These are phyloP conservation scores for Theocolax elegans DNA, from an alignment of 1,140 invertebrate species.

Conservation along the genomic window DNA sequence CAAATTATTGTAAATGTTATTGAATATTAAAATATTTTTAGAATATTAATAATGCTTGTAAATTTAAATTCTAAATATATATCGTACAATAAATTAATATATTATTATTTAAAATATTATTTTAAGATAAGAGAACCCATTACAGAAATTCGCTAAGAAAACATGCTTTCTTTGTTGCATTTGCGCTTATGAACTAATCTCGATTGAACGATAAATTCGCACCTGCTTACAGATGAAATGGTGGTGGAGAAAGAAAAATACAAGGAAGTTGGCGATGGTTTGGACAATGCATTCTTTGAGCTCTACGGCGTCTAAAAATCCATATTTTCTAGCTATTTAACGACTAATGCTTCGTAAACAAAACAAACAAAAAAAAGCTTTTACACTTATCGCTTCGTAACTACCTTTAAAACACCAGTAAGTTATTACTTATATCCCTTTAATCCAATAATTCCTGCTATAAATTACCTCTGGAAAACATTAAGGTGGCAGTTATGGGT, in stretches of 20 bases:
- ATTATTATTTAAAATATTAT: too few relatives aligned
- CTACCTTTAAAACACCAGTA: slow-evolving; percentile 30
- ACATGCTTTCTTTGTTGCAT: too few relatives aligned
- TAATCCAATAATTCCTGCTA: background rate
- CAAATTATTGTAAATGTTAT: too few relatives aligned
- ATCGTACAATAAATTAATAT: too few relatives aligned
- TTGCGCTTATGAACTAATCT: slow-evolving; percentile 16
- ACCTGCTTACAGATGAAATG: slow-evolving; percentile 90
- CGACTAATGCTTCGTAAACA: slow-evolving; percentile 54
- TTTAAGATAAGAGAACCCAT: too few relatives aligned
- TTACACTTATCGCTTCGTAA: slow-evolving; percentile 38
- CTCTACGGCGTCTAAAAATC: slow-evolving; percentile 84
- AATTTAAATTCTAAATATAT: too few relatives aligned
- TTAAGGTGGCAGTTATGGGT: slow-evolving; percentile 3
- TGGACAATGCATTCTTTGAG: slow-evolving; percentile 98
- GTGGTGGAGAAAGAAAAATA: slow-evolving; percentile 99
- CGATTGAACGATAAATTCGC: slow-evolving; percentile 21
- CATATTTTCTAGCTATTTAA: slow-evolving; percentile 41
- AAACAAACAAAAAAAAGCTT: slow-evolving; percentile 34
- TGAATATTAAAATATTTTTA: too few relatives aligned
- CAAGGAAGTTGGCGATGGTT: slow-evolving; percentile 98
- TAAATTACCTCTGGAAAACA: background rate
- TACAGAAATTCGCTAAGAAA: slow-evolving; percentile 14
- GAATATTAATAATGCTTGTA: too few relatives aligned
- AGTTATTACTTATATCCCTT: slow-evolving; percentile 18